Evolutionary conservation across 1,140 invertebrate species (phyloP).

Genomic region (Brachionus asplanchnoidis): DNA sequence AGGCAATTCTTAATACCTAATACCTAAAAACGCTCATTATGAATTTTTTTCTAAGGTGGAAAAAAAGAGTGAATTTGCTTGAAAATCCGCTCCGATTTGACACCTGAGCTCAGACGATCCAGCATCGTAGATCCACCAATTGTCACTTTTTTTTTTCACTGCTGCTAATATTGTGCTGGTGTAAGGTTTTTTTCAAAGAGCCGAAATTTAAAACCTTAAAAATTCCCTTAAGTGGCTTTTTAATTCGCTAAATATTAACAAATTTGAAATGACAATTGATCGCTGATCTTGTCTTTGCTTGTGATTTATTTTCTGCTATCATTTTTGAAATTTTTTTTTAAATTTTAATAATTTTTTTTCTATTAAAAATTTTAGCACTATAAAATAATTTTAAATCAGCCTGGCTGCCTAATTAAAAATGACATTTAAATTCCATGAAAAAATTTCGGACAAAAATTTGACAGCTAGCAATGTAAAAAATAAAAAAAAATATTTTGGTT

Average conservation of each 20-base stretch:
- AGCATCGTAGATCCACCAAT: neutral
- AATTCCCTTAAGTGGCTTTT: neutral
- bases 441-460: too few species aligned
- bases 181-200: neutral
- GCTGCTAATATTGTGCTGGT: neutral
- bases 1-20: neutral
- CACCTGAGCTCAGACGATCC: neutral
- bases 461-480: too few species aligned
- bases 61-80: neutral
- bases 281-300: neutral
- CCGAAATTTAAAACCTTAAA: neutral
- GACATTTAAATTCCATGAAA: too few species aligned
- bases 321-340: too few species aligned
- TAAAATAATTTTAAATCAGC: too few species aligned
- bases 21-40: neutral
- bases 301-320: too few species aligned
- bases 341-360: too few species aligned
- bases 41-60: neutral
- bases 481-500: too few species aligned
- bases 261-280: neutral
- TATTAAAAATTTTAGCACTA: too few species aligned
- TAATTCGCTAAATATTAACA: neutral
- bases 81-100: neutral
- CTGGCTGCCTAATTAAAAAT: too few species aligned
- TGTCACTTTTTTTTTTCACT: neutral